Percentiles rank a stretch among this genome's conserved stretches.
These are phyloP conservation scores for Mixornis gularis DNA, from an alignment of 2,113 vertebrate species.

Conservation along the genomic window DNA sequence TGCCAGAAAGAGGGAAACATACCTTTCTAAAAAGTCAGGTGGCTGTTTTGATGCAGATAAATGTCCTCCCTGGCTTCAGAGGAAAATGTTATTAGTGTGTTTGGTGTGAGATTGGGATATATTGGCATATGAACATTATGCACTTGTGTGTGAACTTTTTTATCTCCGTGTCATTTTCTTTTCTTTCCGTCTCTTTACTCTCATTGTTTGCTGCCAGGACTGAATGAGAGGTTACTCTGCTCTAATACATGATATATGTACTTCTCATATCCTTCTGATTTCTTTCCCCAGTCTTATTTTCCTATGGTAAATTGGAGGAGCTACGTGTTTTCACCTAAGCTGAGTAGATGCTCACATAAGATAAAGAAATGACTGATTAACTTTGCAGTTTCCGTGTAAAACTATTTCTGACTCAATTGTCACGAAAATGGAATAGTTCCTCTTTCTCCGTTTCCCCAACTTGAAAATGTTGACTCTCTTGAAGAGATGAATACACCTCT, in stretches of 20 bases:
- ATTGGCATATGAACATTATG: background rate
- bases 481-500: background rate
- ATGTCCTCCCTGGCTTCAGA: background rate
- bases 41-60: background rate
- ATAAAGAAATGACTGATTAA: constrained; percentile 6
- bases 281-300: background rate
- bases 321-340: background rate
- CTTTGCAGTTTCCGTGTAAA: background rate
- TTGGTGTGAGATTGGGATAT: background rate
- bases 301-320: background rate
- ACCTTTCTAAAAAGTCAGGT: background rate
- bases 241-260: background rate
- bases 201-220: background rate
- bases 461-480: background rate
- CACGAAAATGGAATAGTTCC: background rate
- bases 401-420: background rate
- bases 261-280: background rate
- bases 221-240: background rate
- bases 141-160: background rate
- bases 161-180: background rate
- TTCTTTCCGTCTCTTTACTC: background rate
- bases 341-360: background rate
- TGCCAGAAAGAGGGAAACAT: background rate
- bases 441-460: background rate
- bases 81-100: background rate